Percentiles rank a stretch among this genome's conserved stretches.
Evolutionary conservation across 2,797 vertebrate genomes (phyloP).

Genomic region (Pyrocephalus nanus): DNA sequence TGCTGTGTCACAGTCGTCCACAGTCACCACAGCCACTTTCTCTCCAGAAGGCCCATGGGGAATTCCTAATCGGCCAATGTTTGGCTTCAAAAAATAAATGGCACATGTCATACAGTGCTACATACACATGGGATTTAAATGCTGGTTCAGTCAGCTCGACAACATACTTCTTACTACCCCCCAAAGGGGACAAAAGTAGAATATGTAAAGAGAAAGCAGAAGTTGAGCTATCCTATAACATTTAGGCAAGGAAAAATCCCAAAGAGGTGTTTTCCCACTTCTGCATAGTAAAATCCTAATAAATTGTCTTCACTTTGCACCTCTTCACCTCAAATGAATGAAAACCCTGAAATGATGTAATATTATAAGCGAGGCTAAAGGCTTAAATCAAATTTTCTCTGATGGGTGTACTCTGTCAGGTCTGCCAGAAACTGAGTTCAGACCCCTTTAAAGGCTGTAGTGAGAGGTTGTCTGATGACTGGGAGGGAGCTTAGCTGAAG

Average conservation of each 20-base stretch:
- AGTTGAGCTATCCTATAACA: neutral
- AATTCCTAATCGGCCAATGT: constrained; percentile 90
- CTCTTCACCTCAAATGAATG: neutral
- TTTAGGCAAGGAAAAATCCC: neutral
- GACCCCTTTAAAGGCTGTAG: neutral
- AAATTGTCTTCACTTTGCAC: neutral
- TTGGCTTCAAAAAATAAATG: constrained; percentile 81
- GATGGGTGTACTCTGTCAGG: neutral
- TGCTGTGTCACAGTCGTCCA: constrained; percentile 94
- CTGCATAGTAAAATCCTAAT: neutral
- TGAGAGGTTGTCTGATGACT: neutral
- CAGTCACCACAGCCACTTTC: constrained; percentile 94
- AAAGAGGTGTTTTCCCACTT: neutral
- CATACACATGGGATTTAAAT: neutral
- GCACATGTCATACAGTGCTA: neutral
- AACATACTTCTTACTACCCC: neutral
- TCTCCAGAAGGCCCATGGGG: constrained; percentile 95
- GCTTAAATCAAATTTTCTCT: neutral
- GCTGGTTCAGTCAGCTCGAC: neutral
- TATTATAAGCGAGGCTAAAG: neutral
- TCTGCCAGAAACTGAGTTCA: neutral
- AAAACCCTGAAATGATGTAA: neutral
- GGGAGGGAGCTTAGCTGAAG: neutral
- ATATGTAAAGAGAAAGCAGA: neutral
- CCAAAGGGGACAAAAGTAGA: neutral